A percentile compares a stretch with the other conserved stretches of the same genome.
Conservation (phyloP, 2,888 invertebrate genomes). For the Philonicus albiceps region DNA sequence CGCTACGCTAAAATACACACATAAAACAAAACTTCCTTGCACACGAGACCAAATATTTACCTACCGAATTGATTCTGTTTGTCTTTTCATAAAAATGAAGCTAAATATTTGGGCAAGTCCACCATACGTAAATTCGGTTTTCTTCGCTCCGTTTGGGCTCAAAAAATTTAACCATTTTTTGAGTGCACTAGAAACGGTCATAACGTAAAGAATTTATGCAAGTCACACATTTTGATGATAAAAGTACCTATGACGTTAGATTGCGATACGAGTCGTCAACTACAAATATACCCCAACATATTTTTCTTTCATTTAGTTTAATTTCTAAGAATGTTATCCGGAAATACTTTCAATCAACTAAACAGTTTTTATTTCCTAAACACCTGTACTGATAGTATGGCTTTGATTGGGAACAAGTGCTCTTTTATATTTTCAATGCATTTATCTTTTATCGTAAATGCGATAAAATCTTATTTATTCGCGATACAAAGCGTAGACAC, state of each 20-base stretch:
- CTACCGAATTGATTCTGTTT: conserved; percentile 48
- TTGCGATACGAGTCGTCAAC: not conserved
- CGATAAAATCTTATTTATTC: not conserved
- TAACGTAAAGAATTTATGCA: not conserved
- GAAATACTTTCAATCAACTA: not conserved
- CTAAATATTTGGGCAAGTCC: conserved; percentile 35
- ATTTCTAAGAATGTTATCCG: not conserved
- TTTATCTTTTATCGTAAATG: not conserved
- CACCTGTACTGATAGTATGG: not conserved
- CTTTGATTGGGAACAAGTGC: not conserved
- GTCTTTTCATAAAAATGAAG: conserved; percentile 46
- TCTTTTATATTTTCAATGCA: not conserved
- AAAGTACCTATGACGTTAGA: not conserved
- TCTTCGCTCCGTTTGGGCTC: not conserved
- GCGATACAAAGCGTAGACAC: not conserved
- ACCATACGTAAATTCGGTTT: not conserved
- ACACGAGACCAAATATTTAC: conserved; percentile 42
- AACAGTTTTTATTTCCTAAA: not conserved
- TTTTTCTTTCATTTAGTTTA: not conserved
- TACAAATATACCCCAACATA: not conserved
- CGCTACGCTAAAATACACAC: not conserved
- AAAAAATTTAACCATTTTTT: not conserved
- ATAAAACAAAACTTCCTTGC: conserved; percentile 27
- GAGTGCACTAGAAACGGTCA: not conserved
- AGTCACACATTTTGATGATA: not conserved